These are phyloP conservation scores for Nomada lathburiana DNA, from an alignment of 2,888 invertebrate genomes.

Conservation along the genomic window DNA sequence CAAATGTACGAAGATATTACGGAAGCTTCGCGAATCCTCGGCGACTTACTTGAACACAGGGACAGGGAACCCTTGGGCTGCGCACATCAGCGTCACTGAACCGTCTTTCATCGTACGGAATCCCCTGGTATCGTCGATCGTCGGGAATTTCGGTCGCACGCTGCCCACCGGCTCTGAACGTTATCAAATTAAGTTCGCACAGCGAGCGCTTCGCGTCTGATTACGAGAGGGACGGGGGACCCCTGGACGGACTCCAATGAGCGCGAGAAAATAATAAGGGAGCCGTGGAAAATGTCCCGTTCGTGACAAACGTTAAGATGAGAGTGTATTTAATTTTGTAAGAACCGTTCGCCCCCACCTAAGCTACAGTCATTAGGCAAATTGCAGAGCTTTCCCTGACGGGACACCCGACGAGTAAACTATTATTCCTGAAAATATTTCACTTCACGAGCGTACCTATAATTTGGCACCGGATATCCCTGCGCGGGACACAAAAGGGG, in stretches of 20 bases:
- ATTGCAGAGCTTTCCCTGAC: neutral
- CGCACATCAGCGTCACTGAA: constrained; percentile 88
- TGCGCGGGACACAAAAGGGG: constrained; percentile 91
- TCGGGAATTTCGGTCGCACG: constrained; percentile 86
- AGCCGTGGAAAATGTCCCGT: no score
- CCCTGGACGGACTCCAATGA: constrained; percentile 37
- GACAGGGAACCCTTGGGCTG: constrained; percentile 89
- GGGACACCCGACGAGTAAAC: neutral
- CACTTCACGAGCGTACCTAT: constrained; percentile 84
- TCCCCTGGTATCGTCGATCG: constrained; percentile 80
- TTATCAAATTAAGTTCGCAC: constrained; percentile 44
- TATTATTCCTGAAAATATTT: neutral
- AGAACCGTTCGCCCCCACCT: neutral
- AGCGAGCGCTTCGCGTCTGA: neutral
- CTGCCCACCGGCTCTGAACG: constrained; percentile 86
- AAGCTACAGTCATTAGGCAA: neutral
- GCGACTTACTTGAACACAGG: constrained; percentile 86
- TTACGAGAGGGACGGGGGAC: constrained; percentile 49
- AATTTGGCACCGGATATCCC: constrained; percentile 88
- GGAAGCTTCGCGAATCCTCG: constrained; percentile 76
- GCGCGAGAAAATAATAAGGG: neutral
- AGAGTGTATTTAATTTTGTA: neutral
- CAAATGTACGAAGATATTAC: neutral
- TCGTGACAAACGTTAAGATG: neutral
- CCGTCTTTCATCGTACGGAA: constrained; percentile 78